Evolutionary conservation across 2,888 invertebrate species (phyloP), one percentile per base, ranked within the genome.

Genomic region (Rugalucina vietnamica): DNA sequence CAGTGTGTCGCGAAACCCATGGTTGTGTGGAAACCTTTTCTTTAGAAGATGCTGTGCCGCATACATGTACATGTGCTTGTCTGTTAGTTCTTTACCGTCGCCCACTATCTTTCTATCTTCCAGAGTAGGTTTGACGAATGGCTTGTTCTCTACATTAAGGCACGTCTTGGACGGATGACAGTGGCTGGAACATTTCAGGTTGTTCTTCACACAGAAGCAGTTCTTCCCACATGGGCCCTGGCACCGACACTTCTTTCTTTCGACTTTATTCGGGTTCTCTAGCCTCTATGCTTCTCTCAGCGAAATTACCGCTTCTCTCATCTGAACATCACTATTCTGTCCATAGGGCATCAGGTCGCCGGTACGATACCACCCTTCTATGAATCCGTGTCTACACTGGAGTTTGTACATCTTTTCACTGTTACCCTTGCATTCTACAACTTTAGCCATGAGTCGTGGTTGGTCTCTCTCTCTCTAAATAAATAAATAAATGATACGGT

Each of bases 221-320:
- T 24, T 34, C 24, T 57, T 57, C 24, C 57, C 54, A 57, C 75
- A 75, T 4, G 54, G 34, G 12, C 39, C 34, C 14, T 75, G 18
- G 39, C 75, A 75, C 57, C 34, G 32, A 36, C 75, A 75, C 57
- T 75, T 75, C 36, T 75, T 75, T 57, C 27, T 49, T 2, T 54
- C 34, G 2, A 75, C 36, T 3, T 36, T 1, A 36, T 75, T 75
- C 2, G 24, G 75, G 14, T 75, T 75, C n/a, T 57, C 29, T 21
- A 18, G 21, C 27, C n/a, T 43, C 18, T 43, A 39, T 8, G 72
- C 72, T 34, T 37, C 72, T 27, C 43, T 12, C n/a, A 73, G 18
- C 4, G 43, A 24, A 18, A 43, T 73, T 27, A 10, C 1, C 29
- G 4, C 60, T 4, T 60, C 29, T 8, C 29, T 32, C 27, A 60